Base-by-base conservation (phyloP, 2,888 invertebrate species). In the Glomeris marginata region DNA sequence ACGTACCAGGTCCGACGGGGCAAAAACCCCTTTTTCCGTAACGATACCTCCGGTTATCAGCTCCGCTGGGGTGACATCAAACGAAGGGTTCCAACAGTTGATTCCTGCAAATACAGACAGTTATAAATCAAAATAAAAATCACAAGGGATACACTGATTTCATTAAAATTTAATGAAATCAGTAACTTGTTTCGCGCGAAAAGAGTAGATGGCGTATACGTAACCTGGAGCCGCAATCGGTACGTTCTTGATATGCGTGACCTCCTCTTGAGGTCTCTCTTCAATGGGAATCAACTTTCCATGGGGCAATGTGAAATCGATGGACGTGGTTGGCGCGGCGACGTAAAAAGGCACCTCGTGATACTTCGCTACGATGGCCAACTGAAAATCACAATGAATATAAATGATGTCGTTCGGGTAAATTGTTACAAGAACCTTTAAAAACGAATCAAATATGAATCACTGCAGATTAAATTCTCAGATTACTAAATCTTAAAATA, bases 61-160 rank as follows among this genome's bases (percentile, higher is more conserved):
- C 16, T 75, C 71, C 1, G 88, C 87, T 22, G 97, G 97, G 2
- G 98, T 97, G 1, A 98, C 85, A 69, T 98, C 98, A 68, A 98
- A 98, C 0, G 95, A 87, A 46, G 97, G 97, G 74, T 98, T 97
- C 95, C 95, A 98, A 65, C 90, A 92, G 48, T 76, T 74, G 49
- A 94, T 88, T 49, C 87, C 87, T 81, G 68, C 45, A 72, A 73
- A 54, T 55, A 59, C 55, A 54, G 57, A 51, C 3, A 28, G 3
- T 3, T 8, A 28, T 5, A 28, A 8, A 56, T 43, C 55, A 38
- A 55, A 3, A 28, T 28, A 1, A 40, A 11, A 52, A n/a, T n/a
- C n/a, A n/a, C n/a, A n/a, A n/a, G n/a, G n/a, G n/a, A n/a, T n/a
- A n/a, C n/a, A n/a, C n/a, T n/a, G n/a, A n/a, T n/a, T n/a, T n/a